These are phyloP conservation scores for Acipenser transmontanus DNA, from an alignment of 2,797 vertebrate genomes.

Conservation along the genomic window DNA sequence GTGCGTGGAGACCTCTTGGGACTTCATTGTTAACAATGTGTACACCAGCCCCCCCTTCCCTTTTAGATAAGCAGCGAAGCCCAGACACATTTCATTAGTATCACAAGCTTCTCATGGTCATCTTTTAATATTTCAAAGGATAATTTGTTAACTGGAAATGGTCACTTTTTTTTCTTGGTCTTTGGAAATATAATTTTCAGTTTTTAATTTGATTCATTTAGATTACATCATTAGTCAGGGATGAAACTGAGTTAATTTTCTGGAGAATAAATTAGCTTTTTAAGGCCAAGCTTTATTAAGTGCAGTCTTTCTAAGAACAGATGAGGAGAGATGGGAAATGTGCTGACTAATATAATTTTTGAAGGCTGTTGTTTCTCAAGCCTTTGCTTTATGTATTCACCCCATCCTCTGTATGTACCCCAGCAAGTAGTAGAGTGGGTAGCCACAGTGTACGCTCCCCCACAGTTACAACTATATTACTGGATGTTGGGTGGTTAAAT, in stretches of 20 bases:
- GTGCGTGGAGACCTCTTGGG: constrained; percentile 44
- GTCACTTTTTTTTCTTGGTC: constrained; percentile 83
- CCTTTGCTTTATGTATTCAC: not conserved
- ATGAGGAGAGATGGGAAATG: constrained; percentile 14
- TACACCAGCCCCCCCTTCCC: constrained; percentile 30
- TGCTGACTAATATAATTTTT: constrained; percentile 12
- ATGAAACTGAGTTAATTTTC: constrained; percentile 98
- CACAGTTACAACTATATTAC: too few relatives aligned
- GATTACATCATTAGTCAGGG: constrained; percentile 99
- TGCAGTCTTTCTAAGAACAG: constrained; percentile 70
- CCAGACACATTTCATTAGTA: constrained; percentile 71
- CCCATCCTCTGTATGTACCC: not conserved
- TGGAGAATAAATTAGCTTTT: constrained; percentile 99
- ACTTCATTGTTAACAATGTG: constrained; percentile 54
- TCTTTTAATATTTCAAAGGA: constrained; percentile 98
- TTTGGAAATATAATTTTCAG: constrained; percentile 99
- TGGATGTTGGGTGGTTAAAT: too few relatives aligned
- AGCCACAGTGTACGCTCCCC: too few relatives aligned
- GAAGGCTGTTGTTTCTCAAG: not conserved
- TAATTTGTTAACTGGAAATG: constrained; percentile 96
- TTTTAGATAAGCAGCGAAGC: constrained; percentile 60
- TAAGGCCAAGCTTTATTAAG: constrained; percentile 93
- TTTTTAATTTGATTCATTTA: constrained; percentile 99
- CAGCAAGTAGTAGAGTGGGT: constrained; percentile 19
- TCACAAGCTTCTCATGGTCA: constrained; percentile 66